These are phyloP conservation scores for Thereva nobilitata DNA, from an alignment of 2,888 invertebrate genomes.

Conservation along the genomic window DNA sequence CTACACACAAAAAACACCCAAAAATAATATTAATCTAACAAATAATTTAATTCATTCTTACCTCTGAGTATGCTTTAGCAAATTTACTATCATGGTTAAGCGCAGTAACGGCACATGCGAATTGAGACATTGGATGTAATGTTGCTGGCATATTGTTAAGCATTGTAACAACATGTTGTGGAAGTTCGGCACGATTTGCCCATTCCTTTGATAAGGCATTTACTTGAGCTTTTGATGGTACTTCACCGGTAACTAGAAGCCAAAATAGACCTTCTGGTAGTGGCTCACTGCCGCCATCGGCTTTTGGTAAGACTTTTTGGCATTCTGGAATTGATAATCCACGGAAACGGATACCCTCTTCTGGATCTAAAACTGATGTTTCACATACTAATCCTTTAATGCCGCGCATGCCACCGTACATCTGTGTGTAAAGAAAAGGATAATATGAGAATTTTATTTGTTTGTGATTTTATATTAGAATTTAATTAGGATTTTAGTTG, in stretches of 20 bases:
- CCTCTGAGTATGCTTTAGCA: slow-evolving; percentile 71
- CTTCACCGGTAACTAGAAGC: slow-evolving; percentile 86
- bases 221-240: slow-evolving; percentile 81
- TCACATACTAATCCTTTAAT: slow-evolving; percentile 91
- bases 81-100: slow-evolving; percentile 84
- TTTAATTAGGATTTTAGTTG: too few relatives aligned
- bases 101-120: slow-evolving; percentile 78
- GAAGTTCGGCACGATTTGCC: slow-evolving; percentile 72
- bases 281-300: slow-evolving; percentile 76
- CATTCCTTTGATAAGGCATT: slow-evolving; percentile 73
- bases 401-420: slow-evolving; percentile 93
- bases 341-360: slow-evolving; percentile 92
- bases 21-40: neutral
- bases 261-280: slow-evolving; percentile 95
- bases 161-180: slow-evolving; percentile 80
- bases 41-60: slow-evolving; percentile 37
- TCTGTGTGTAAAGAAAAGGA: slow-evolving; percentile 49
- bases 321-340: slow-evolving; percentile 91
- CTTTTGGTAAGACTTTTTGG: slow-evolving; percentile 84
- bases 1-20: slow-evolving; percentile 39
- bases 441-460: neutral
- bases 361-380: slow-evolving; percentile 89
- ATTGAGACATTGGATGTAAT: slow-evolving; percentile 86
- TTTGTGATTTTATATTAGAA: neutral
- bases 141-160: slow-evolving; percentile 79